phyloP scores from a whole-genome alignment of 2,888 invertebrate species.

The Schrankia costaestrigalis region DNA sequence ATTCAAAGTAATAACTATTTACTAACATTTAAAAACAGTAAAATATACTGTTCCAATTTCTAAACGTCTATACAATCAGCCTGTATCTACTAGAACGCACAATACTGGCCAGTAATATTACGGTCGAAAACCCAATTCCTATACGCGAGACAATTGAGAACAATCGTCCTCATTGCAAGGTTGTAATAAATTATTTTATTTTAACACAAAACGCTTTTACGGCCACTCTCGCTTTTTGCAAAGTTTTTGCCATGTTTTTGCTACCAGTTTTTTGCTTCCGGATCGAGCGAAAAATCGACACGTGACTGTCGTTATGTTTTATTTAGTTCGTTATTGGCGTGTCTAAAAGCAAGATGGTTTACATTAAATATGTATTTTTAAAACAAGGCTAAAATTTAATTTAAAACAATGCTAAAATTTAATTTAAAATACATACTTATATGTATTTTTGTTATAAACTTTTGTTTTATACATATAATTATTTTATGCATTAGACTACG shows the following conservation, averaged over 20 bases:
- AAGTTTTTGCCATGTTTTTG: conserved; percentile 69
- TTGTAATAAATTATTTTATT: conserved; percentile 64
- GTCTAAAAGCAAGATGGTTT: conserved; percentile 2
- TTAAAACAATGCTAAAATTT: too few species aligned
- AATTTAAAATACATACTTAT: too few species aligned
- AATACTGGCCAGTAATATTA: conserved; percentile 40
- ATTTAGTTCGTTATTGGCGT: conserved; percentile 24
- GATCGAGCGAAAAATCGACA: conserved; percentile 56
- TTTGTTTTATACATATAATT: too few species aligned
- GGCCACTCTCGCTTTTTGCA: conserved; percentile 66
- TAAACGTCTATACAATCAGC: conserved; percentile 12
- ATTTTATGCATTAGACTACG: too few species aligned
- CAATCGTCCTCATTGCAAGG: conserved; percentile 31
- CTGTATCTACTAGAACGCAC: conserved; percentile 35
- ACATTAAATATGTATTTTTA: conserved; percentile 2
- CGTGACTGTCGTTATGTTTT: conserved; percentile 58
- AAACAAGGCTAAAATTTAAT: too few species aligned
- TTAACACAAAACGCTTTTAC: conserved; percentile 51
- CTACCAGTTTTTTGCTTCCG: conserved; percentile 61
- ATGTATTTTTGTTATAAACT: too few species aligned
- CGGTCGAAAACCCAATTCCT: conserved; percentile 28
- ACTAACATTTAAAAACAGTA: too few species aligned
- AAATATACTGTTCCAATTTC: too few species aligned
- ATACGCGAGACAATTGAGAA: conserved; percentile 25
- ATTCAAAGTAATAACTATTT: too few species aligned